A percentile compares a stretch with the other conserved stretches of the same genome.
Evolutionary conservation across 1,140 invertebrate genomes (phyloP).

Genomic region (Drosophila trapezifrons): DNA sequence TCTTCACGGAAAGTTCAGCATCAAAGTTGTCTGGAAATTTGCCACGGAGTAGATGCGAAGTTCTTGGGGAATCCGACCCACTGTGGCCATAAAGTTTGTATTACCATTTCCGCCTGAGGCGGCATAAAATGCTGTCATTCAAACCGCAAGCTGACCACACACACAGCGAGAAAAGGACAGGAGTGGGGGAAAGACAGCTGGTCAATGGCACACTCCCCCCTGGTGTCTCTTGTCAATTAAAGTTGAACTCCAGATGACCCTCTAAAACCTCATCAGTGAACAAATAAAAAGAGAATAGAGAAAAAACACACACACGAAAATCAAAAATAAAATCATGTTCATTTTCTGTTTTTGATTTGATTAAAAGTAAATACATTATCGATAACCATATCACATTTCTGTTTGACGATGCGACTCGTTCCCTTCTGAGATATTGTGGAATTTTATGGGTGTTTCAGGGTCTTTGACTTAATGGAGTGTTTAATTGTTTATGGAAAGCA

Average conservation of each 20-base stretch:
- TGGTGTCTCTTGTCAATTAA: slow-evolving; percentile 38
- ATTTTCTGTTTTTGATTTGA: slow-evolving; percentile 54
- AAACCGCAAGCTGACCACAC: slow-evolving; percentile 47
- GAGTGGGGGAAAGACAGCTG: slow-evolving; percentile 30
- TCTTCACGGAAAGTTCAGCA: slow-evolving; percentile 41
- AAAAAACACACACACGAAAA: background rate
- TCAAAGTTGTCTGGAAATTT: slow-evolving; percentile 28
- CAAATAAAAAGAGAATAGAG: slow-evolving; percentile 20
- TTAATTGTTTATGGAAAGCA: slow-evolving; percentile 49
- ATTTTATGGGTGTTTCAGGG: slow-evolving; percentile 25
- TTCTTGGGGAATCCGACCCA: slow-evolving; percentile 41
- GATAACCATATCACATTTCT: slow-evolving; percentile 64
- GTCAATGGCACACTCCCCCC: slow-evolving; percentile 42
- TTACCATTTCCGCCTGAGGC: slow-evolving; percentile 48
- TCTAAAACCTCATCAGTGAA: slow-evolving; percentile 36
- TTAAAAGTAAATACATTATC: slow-evolving; percentile 67
- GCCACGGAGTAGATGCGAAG: slow-evolving; percentile 14
- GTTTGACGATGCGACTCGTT: slow-evolving; percentile 14
- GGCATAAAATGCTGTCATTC: slow-evolving; percentile 50
- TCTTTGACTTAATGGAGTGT: slow-evolving; percentile 26
- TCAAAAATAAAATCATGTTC: slow-evolving; percentile 42
- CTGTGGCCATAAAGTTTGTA: slow-evolving; percentile 47
- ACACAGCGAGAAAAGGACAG: slow-evolving; percentile 31
- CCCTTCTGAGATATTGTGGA: background rate
- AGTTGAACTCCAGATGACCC: slow-evolving; percentile 48